Evolutionary conservation across 2,888 invertebrate species (phyloP).

Genomic region (Dolichopus griseipennis): DNA sequence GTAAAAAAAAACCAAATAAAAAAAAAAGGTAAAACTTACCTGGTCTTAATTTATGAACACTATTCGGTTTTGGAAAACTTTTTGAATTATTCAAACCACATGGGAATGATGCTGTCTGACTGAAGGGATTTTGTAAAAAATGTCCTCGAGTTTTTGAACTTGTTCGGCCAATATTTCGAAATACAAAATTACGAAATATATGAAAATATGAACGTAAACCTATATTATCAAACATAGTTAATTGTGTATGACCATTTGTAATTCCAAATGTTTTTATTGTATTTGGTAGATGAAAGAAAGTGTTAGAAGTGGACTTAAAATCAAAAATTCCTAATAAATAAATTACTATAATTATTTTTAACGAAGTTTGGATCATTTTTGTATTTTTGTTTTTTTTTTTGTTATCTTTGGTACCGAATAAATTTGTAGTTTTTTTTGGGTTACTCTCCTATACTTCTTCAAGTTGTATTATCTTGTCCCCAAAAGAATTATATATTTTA

Average conservation of each 20-base stretch:
- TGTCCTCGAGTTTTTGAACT: constrained; percentile 20
- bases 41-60: constrained; percentile 45
- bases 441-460: no score
- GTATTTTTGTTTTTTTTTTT: no score
- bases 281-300: background rate
- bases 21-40: constrained; percentile 19
- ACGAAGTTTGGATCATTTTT: no score
- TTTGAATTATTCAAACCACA: constrained; percentile 28
- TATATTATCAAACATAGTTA: constrained; percentile 22
- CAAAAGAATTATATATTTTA: no score
- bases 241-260: constrained; percentile 18
- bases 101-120: constrained; percentile 27
- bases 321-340: background rate
- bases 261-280: constrained; percentile 8
- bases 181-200: constrained; percentile 24
- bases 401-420: no score
- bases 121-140: constrained; percentile 26
- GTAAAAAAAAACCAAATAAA: background rate
- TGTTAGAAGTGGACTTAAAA: background rate
- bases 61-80: constrained; percentile 36
- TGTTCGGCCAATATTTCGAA: constrained; percentile 23
- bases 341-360: background rate
- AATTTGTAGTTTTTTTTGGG: no score
- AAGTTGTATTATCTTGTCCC: no score
- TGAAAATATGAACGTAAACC: constrained; percentile 24